Conservation (phyloP, 2,797 vertebrate genomes). For the Pseudochromis fuscus region DNA sequence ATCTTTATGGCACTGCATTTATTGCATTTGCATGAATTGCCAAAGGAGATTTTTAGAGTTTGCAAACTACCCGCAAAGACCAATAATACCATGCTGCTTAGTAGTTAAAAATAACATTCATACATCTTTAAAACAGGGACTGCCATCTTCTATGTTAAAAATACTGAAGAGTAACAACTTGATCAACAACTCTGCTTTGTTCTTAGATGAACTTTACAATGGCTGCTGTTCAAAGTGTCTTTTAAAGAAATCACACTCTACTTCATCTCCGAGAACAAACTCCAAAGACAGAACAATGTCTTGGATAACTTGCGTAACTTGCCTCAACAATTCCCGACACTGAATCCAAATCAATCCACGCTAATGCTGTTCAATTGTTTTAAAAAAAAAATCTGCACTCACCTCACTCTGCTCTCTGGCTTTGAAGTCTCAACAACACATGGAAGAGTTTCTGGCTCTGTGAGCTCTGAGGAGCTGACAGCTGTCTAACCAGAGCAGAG, state of each 20-base stretch:
- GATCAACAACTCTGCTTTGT: not conserved
- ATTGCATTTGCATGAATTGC: not conserved
- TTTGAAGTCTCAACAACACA: slow-evolving; percentile 59
- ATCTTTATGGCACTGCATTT: not conserved
- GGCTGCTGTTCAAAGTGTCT: slow-evolving; percentile 7
- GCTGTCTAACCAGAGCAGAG: slow-evolving; percentile 76
- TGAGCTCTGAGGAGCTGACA: slow-evolving; percentile 69
- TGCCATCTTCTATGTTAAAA: not conserved
- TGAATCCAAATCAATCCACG: slow-evolving; percentile 28
- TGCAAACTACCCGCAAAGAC: no score
- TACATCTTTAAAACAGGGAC: not conserved
- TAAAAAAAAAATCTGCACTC: slow-evolving; percentile 57
- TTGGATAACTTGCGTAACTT: not conserved
- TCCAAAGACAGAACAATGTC: slow-evolving; percentile 7
- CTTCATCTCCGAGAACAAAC: slow-evolving; percentile 18
- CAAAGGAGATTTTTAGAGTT: not conserved
- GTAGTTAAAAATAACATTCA: not conserved
- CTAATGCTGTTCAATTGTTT: slow-evolving; percentile 24
- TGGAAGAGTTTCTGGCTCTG: slow-evolving; percentile 41
- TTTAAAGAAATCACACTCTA: not conserved
- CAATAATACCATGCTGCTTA: not conserved
- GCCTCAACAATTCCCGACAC: not conserved
- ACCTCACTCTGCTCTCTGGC: slow-evolving; percentile 65
- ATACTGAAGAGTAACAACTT: not conserved
- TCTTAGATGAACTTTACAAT: slow-evolving; percentile 7